Base-by-base conservation (phyloP, 2,888 invertebrate species). In the Idaea biselata region DNA sequence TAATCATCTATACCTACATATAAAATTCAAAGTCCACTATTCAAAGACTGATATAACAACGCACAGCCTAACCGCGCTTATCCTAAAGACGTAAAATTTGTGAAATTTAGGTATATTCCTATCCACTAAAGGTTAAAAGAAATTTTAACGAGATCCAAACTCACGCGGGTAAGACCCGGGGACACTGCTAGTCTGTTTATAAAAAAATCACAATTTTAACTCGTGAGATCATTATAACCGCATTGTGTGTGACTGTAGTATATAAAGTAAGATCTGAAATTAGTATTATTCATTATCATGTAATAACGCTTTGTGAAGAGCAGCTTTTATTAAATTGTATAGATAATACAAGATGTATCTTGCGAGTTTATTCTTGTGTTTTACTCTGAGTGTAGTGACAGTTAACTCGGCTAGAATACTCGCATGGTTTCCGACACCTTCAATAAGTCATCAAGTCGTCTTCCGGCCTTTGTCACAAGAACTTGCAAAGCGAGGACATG, bases 361-460 rank as follows among this genome's bases (percentile, higher is more conserved):
- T 44, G 44, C 44, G 44, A 56, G 11, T 56, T 56, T 56, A 7
- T 17, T 56, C 5, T 18, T 56, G 18, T 14, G 11, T 56, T 56
- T 56, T 16, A 56, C 18, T 56, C 14, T 56, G 14, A 18, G 56
- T 56, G 56, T 18, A 5, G 14, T 56, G 18, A 11, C 56, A 14
- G 56, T 56, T 18, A 14, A 56, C 14, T 56, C 56, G 31, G 72
- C 69, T 11, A 69, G 67, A 62, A 73, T 73, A 5, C 56, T 74
- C 25, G 69, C 66, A 6, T 61, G 76, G 3, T 76, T 76, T 61
- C 80, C 80, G 4, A 67, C 68, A 4, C 81, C 82, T 1, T 80
- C 78, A 0, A 69, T 79, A 16, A 82, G 81, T 55, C 82, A 82
- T 64, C 79, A 81, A 70, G 68, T 78, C 0, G 78, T 76, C 1